Conservation (phyloP, 2,113 vertebrate species). For the Alaudala cheleensis region DNA sequence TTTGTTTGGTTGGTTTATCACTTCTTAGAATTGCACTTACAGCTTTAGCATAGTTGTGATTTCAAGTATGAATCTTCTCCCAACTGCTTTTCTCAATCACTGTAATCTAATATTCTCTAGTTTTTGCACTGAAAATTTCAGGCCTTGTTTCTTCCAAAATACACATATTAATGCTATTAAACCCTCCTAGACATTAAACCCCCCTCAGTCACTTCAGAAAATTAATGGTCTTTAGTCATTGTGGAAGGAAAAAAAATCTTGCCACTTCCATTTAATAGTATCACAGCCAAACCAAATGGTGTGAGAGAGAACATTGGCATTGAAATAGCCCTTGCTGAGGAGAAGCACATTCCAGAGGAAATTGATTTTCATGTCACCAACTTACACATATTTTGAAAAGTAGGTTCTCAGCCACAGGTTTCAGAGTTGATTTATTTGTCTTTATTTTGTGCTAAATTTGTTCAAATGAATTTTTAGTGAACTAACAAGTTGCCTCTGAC, state of each 20-base stretch:
- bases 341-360: conserved; percentile 62
- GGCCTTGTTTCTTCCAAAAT: conserved; percentile 4
- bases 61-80: not conserved
- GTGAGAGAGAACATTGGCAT: conserved; percentile 31
- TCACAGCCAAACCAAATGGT: conserved; percentile 19
- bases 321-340: conserved; percentile 37
- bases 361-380: conserved; percentile 62
- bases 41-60: not conserved
- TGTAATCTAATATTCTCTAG: not conserved
- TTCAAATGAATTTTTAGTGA: conserved; percentile 3
- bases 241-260: not conserved
- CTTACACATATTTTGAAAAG: conserved; percentile 47
- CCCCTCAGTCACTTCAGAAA: not conserved
- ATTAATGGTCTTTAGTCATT: not conserved
- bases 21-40: not conserved
- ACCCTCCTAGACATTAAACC: not conserved
- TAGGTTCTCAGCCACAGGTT: conserved; percentile 22
- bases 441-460: not conserved
- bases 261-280: conserved; percentile 27
- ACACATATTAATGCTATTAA: conserved; percentile 15
- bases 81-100: not conserved
- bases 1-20: not conserved
- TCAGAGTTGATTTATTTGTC: conserved; percentile 49
- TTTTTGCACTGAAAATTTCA: not conserved
- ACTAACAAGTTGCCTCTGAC: not conserved